phyloP scores from a whole-genome alignment of 2,888 invertebrate genomes.

The Chrysolina haemoptera region DNA sequence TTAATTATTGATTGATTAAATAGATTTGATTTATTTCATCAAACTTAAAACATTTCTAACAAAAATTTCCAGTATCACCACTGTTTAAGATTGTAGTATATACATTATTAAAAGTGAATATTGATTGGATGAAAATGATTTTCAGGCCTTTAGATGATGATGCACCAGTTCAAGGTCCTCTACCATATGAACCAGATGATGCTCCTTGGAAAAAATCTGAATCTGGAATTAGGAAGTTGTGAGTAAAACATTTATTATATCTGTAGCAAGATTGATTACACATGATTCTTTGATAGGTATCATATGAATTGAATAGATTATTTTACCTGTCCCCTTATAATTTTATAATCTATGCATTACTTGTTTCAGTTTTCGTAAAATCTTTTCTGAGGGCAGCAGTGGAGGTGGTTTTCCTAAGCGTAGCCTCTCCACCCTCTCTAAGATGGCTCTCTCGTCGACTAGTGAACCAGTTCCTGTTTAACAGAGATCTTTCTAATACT shows the following conservation, averaged over 20 bases:
- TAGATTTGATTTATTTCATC: too few relatives aligned
- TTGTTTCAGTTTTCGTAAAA: conserved; percentile 85
- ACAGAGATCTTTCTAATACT: conserved; percentile 39
- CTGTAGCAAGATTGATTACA: too few relatives aligned
- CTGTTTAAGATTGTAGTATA: too few relatives aligned
- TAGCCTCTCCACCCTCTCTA: conserved; percentile 84
- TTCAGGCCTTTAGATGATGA: conserved; percentile 78
- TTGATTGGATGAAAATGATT: neutral
- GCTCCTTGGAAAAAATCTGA: conserved; percentile 93
- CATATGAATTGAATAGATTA: too few relatives aligned
- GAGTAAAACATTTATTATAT: conserved; percentile 68
- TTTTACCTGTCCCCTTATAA: too few relatives aligned
- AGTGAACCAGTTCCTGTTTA: conserved; percentile 66
- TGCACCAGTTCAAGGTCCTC: conserved; percentile 95
- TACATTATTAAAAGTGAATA: too few relatives aligned
- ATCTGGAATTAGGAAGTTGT: conserved; percentile 94
- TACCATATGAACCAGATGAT: conserved; percentile 97
- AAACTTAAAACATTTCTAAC: too few relatives aligned
- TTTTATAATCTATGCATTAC: neutral
- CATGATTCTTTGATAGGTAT: too few relatives aligned
- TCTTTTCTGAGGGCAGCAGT: conserved; percentile 86
- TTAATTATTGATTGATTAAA: too few relatives aligned
- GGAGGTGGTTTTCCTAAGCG: conserved; percentile 85
- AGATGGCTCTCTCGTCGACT: conserved; percentile 76
- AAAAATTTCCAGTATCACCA: too few relatives aligned